Percentiles rank a stretch among this genome's conserved stretches.
These are phyloP conservation scores for Phodopus roborovskii DNA, from an alignment of 2,113 vertebrate genomes.

Conservation along the genomic window DNA sequence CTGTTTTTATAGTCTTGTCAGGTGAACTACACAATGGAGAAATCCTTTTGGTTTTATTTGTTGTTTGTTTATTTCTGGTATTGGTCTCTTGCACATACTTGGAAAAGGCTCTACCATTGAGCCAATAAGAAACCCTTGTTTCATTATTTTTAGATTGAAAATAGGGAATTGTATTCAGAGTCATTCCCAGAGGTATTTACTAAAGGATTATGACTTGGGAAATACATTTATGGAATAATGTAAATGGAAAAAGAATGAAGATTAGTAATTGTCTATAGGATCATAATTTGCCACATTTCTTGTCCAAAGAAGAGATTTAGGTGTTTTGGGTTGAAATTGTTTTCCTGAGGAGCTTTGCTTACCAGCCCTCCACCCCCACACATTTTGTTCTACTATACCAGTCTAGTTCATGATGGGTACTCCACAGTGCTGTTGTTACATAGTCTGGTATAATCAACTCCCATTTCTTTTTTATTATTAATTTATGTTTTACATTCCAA, in stretches of 20 bases:
- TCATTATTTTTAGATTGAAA: not conserved
- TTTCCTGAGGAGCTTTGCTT: not conserved
- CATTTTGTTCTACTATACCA: not conserved
- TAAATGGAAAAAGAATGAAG: not conserved
- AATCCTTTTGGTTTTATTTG: not conserved
- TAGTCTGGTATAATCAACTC: not conserved
- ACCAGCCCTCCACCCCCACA: not conserved
- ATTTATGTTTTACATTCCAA: too few relatives aligned
- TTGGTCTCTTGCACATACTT: not conserved
- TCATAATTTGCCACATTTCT: not conserved
- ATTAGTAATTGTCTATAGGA: not conserved
- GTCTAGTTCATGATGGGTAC: not conserved
- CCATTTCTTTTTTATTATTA: not conserved
- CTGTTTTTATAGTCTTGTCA: not conserved
- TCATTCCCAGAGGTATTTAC: not conserved
- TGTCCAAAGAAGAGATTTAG: not conserved
- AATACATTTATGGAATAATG: not conserved
- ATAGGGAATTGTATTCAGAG: not conserved
- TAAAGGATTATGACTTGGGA: not conserved
- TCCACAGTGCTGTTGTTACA: not conserved
- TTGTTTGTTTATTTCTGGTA: not conserved
- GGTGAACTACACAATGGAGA: not conserved
- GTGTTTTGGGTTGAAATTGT: not conserved
- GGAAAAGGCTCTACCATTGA: not conserved
- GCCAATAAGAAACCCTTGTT: not conserved